Percentiles rank a stretch among this genome's conserved stretches.
These are phyloP conservation scores for Pterois miles DNA, from an alignment of 2,797 vertebrate species.

Conservation along the genomic window DNA sequence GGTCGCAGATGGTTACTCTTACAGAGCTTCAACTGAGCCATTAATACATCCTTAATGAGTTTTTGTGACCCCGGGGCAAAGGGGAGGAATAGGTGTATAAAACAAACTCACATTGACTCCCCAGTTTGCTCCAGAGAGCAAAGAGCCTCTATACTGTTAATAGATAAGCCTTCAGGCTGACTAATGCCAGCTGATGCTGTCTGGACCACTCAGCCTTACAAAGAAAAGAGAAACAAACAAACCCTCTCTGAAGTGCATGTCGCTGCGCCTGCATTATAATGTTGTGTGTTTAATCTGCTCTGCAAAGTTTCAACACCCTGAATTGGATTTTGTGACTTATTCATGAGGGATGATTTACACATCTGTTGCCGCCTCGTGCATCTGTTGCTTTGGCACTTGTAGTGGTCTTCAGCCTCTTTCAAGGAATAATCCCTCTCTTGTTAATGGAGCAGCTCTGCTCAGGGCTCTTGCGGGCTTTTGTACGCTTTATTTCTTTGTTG, in stretches of 20 bases:
- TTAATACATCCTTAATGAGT: slow-evolving; percentile 70
- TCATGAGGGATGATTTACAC: slow-evolving; percentile 55
- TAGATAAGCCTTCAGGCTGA: slow-evolving; percentile 51
- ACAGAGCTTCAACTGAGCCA: slow-evolving; percentile 39
- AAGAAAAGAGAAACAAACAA: slow-evolving; percentile 18
- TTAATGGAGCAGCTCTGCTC: slow-evolving; percentile 6
- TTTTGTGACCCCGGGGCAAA: slow-evolving; percentile 58
- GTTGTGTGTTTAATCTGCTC: background rate
- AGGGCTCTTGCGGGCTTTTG: background rate
- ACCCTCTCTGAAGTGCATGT: slow-evolving; percentile 7
- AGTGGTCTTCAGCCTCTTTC: slow-evolving; percentile 19
- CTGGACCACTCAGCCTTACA: slow-evolving; percentile 37
- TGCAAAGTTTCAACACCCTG: slow-evolving; percentile 35
- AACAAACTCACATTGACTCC: slow-evolving; percentile 54
- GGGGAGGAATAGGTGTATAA: slow-evolving; percentile 49
- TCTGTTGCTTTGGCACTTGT: slow-evolving; percentile 61
- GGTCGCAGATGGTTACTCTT: slow-evolving; percentile 16
- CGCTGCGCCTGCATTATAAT: background rate
- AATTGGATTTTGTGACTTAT: slow-evolving; percentile 32
- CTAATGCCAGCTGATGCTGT: slow-evolving; percentile 58
- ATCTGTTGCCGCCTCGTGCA: slow-evolving; percentile 59
- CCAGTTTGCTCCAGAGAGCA: slow-evolving; percentile 43
- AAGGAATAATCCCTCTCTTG: slow-evolving; percentile 46
- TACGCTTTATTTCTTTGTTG: background rate
- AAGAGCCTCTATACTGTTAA: slow-evolving; percentile 30